A percentile compares a stretch with the other conserved stretches of the same genome.
Evolutionary conservation across 2,113 vertebrate genomes (phyloP).

Genomic region (Callorhinus ursinus): DNA sequence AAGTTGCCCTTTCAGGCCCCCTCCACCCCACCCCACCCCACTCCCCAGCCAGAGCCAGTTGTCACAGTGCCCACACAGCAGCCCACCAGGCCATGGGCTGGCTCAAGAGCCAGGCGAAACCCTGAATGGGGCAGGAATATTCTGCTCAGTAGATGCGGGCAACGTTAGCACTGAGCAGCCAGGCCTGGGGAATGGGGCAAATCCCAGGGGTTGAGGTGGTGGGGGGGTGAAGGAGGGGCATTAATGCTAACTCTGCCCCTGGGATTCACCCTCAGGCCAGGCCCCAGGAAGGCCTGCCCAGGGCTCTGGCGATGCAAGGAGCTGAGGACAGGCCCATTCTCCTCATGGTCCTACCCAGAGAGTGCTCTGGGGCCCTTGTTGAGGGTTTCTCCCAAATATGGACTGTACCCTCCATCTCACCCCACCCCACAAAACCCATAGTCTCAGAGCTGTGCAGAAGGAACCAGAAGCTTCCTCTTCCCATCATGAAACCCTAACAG

Average conservation of each 20-base stretch:
- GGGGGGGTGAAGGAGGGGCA: background rate
- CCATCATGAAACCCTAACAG: background rate
- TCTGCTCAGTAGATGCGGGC: background rate
- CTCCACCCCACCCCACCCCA: rapidly evolving
- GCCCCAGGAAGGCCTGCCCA: background rate
- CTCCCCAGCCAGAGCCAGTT: background rate
- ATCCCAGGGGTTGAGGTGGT: background rate
- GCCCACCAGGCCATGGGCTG: background rate
- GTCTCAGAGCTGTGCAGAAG: background rate
- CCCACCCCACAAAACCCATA: background rate
- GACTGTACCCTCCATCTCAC: background rate
- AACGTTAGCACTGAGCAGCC: background rate
- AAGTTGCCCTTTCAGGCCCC: background rate
- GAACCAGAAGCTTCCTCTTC: background rate
- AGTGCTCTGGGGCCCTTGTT: background rate
- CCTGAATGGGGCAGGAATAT: background rate
- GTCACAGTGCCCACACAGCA: rapidly evolving
- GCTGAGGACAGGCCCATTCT: background rate
- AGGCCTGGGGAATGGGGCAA: background rate
- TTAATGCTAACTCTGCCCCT: background rate
- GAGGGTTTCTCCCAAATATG: background rate
- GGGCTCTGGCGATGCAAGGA: background rate
- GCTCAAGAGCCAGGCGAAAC: background rate
- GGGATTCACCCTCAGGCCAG: background rate
- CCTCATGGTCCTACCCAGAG: background rate